Conservation (phyloP, 2,888 invertebrate species). For the Lysandra coridon region DNA sequence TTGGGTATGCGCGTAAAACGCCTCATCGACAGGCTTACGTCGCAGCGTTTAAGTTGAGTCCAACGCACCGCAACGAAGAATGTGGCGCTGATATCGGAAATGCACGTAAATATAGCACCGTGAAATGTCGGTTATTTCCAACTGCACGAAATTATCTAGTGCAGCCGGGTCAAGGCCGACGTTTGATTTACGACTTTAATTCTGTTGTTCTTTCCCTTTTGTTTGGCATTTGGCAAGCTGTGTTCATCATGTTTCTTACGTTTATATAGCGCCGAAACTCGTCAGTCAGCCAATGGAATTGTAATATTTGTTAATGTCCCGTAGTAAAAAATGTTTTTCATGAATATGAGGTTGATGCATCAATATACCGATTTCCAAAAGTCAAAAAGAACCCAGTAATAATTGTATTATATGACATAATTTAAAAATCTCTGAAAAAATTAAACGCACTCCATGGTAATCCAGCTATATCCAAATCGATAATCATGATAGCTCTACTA, state of each 20-base stretch:
- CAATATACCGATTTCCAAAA: too few species aligned
- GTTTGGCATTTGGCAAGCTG: slow-evolving; percentile 9
- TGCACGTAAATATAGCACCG: background rate
- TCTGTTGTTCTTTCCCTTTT: slow-evolving; percentile 19
- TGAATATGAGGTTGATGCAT: too few species aligned
- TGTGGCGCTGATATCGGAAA: background rate
- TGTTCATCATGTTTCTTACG: background rate
- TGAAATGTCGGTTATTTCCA: slow-evolving; percentile 3
- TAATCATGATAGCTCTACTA: background rate
- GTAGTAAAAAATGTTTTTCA: too few species aligned
- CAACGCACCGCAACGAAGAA: background rate
- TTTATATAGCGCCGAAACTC: too few species aligned
- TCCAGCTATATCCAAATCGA: background rate
- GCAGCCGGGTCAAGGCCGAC: slow-evolving; percentile 27
- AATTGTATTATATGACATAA: too few species aligned
- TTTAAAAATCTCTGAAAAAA: too few species aligned
- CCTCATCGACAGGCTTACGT: background rate
- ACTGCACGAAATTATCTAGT: slow-evolving; percentile 27
- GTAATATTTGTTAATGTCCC: too few species aligned
- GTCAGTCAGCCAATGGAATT: too few species aligned
- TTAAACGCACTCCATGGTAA: background rate
- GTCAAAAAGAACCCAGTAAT: too few species aligned
- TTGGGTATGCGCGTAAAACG: too few species aligned
- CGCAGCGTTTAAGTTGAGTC: background rate
- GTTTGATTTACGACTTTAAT: slow-evolving; percentile 27